Percentiles rank a stretch among this genome's conserved stretches.
phyloP scores from a whole-genome alignment of 2,797 vertebrate genomes.

The Dallia pectoralis region DNA sequence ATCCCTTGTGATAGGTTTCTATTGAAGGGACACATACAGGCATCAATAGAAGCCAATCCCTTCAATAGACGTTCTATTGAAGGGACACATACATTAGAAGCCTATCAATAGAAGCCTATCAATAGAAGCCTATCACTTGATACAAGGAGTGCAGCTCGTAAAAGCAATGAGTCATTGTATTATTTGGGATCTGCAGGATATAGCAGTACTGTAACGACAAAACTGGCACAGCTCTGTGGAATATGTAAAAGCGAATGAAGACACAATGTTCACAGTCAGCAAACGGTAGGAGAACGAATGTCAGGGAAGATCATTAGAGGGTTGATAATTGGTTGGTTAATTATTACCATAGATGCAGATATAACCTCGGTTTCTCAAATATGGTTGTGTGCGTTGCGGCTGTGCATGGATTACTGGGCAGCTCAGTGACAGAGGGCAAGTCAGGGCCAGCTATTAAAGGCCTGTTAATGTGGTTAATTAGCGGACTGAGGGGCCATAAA shows the following conservation, averaged over 20 bases:
- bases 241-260: not conserved
- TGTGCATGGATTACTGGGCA: not conserved
- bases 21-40: not conserved
- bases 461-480: slow-evolving; percentile 15
- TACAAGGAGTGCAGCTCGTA: not conserved
- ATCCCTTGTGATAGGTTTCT: too few relatives aligned
- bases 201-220: not conserved
- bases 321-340: not conserved
- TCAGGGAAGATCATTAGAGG: not conserved
- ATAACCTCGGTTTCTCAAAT: slow-evolving; percentile 3
- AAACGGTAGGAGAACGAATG: not conserved
- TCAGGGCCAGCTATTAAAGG: slow-evolving; percentile 8
- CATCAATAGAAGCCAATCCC: too few relatives aligned
- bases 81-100: too few relatives aligned
- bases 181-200: not conserved
- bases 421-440: slow-evolving; percentile 13
- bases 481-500: slow-evolving; percentile 17
- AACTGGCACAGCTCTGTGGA: not conserved
- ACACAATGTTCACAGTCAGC: not conserved
- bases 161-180: not conserved
- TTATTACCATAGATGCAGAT: slow-evolving; percentile 1
- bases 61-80: too few relatives aligned
- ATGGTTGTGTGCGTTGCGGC: not conserved
- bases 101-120: too few relatives aligned
- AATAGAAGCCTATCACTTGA: not conserved